phyloP scores from a whole-genome alignment of 2,797 vertebrate genomes.

The Rallus crepitans region DNA sequence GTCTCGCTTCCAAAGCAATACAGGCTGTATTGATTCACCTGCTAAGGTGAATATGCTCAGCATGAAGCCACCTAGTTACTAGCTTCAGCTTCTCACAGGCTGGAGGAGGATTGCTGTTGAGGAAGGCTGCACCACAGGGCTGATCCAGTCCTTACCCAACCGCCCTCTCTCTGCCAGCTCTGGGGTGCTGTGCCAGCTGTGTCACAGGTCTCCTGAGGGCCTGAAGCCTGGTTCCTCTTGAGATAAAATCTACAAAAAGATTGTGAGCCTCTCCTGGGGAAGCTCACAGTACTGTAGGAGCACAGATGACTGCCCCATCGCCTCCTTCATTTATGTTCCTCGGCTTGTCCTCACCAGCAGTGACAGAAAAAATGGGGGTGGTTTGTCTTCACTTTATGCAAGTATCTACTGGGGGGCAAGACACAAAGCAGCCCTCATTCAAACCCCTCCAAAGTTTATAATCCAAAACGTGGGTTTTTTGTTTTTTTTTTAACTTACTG shows the following conservation, averaged over 20 bases:
- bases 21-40: not conserved
- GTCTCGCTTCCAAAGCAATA: not conserved
- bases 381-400: not conserved
- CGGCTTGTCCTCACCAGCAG: not conserved
- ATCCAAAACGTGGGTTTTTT: not conserved
- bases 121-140: rapidly evolving
- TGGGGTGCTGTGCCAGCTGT: not conserved
- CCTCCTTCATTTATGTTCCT: not conserved
- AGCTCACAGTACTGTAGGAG: not conserved
- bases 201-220: not conserved
- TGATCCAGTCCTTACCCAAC: not conserved
- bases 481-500: not conserved
- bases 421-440: not conserved
- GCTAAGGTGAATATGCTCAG: not conserved
- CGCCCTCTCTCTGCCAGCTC: not conserved
- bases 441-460: not conserved
- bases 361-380: not conserved
- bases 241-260: not conserved
- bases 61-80: rapidly evolving
- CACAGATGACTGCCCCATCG: too few relatives aligned
- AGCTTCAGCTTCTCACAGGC: rapidly evolving
- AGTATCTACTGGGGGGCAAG: not conserved
- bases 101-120: not conserved
- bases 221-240: not conserved
- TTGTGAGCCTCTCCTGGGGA: not conserved